Evolutionary conservation across 2,113 vertebrate species (phyloP).

Genomic region (Mustela lutreola): DNA sequence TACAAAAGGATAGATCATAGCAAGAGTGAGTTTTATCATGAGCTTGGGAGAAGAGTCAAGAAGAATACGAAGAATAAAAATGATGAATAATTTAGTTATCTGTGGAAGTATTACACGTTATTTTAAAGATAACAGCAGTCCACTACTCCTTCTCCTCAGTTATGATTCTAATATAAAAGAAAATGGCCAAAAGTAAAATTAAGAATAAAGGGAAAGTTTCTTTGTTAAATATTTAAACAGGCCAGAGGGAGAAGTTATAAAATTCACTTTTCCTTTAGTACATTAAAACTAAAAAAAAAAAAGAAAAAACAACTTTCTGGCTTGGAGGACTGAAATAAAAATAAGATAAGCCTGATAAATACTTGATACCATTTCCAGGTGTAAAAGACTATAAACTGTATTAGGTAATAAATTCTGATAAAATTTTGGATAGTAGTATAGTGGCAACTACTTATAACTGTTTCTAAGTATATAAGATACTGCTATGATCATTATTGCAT

Average conservation of each 20-base stretch:
- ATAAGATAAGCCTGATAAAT: not conserved
- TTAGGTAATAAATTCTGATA: not conserved
- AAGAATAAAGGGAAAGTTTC: slow-evolving; percentile 28
- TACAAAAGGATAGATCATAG: not conserved
- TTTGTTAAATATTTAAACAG: slow-evolving; percentile 68
- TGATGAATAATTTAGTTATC: not conserved
- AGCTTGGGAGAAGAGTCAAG: not conserved
- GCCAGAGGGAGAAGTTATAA: not conserved
- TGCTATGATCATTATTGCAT: not conserved
- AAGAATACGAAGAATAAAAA: slow-evolving; percentile 16
- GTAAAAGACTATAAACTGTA: not conserved
- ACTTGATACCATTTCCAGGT: not conserved
- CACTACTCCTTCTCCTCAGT: slow-evolving; percentile 7
- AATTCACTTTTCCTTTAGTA: slow-evolving; percentile 23
- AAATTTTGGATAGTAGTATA: not conserved
- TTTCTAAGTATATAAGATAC: not conserved
- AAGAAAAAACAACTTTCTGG: not conserved
- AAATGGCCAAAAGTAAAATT: slow-evolving; percentile 61
- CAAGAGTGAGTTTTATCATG: not conserved
- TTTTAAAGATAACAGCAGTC: slow-evolving; percentile 40
- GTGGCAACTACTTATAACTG: not conserved
- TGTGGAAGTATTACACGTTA: not conserved
- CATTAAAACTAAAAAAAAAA: not conserved
- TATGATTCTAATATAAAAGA: slow-evolving; percentile 42
- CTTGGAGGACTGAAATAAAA: slow-evolving; percentile 30